Conservation (phyloP, 2,797 vertebrate genomes). For the Paedocypris micromegethes region DNA sequence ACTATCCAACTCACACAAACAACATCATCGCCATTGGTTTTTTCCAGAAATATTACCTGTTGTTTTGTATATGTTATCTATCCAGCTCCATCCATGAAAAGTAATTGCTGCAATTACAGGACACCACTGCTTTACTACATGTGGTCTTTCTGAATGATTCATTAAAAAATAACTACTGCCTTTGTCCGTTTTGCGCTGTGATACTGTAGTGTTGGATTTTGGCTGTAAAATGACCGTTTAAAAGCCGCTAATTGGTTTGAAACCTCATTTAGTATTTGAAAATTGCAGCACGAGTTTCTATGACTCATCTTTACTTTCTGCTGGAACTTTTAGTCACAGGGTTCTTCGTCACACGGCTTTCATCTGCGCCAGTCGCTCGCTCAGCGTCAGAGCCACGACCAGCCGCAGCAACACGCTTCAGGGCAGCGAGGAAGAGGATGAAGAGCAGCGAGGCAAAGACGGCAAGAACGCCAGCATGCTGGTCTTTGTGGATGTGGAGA, state of each 20-base stretch:
- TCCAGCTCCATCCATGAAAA: too few species aligned
- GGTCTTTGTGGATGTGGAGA: slow-evolving; percentile 93
- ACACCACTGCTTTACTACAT: too few species aligned
- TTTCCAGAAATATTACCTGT: too few species aligned
- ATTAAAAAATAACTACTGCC: neutral
- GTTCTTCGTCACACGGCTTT: slow-evolving; percentile 92
- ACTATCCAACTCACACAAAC: too few species aligned
- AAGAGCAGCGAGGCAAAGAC: slow-evolving; percentile 51
- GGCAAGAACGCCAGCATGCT: slow-evolving; percentile 74
- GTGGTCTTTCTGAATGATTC: too few species aligned
- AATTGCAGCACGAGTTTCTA: neutral
- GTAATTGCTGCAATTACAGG: too few species aligned
- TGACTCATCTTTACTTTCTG: neutral
- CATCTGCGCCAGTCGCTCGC: slow-evolving; percentile 91
- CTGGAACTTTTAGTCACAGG: slow-evolving; percentile 72
- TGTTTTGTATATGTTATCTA: too few species aligned
- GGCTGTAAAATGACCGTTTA: neutral
- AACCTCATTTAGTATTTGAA: neutral
- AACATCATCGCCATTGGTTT: too few species aligned
- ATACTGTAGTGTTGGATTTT: neutral
- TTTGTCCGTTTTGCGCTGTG: neutral
- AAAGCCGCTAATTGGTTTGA: neutral
- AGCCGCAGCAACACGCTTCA: slow-evolving; percentile 85
- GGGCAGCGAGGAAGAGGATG: slow-evolving; percentile 61
- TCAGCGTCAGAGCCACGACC: slow-evolving; percentile 81